Percentiles rank a stretch among this genome's conserved stretches.
Conservation (phyloP, 2,888 invertebrate species). For the Drosophila paranaensis region DNA sequence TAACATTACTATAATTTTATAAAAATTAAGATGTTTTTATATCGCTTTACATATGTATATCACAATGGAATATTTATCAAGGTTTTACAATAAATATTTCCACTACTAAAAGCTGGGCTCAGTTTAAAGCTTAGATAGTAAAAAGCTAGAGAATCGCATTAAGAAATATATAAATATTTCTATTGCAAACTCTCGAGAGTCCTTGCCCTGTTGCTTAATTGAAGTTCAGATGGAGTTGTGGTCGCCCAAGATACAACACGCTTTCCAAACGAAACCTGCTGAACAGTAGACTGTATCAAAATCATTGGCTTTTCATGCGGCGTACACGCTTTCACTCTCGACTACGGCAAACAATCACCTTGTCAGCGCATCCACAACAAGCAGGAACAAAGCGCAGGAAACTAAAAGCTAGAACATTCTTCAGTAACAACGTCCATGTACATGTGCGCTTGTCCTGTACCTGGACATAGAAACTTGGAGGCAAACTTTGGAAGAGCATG, state of each 20-base stretch:
- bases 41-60: too few relatives aligned
- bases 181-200: background rate
- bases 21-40: too few relatives aligned
- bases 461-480: slow-evolving; percentile 27
- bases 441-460: slow-evolving; percentile 2
- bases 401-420: slow-evolving; percentile 28
- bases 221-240: background rate
- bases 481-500: slow-evolving; percentile 31
- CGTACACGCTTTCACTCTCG: slow-evolving; percentile 1
- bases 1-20: too few relatives aligned
- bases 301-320: slow-evolving; percentile 21
- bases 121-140: too few relatives aligned
- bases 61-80: too few relatives aligned
- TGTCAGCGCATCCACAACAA: slow-evolving; percentile 42
- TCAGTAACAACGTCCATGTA: slow-evolving; percentile 6
- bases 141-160: too few relatives aligned
- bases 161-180: background rate
- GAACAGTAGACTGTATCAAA: slow-evolving; percentile 14
- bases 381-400: slow-evolving; percentile 46
- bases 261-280: background rate
- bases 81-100: too few relatives aligned
- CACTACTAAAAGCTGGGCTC: too few relatives aligned
- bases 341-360: slow-evolving; percentile 23
- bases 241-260: background rate
- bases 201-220: background rate